Evolutionary conservation across 2,797 vertebrate genomes (phyloP).

Genomic region (Prunella strophiata): DNA sequence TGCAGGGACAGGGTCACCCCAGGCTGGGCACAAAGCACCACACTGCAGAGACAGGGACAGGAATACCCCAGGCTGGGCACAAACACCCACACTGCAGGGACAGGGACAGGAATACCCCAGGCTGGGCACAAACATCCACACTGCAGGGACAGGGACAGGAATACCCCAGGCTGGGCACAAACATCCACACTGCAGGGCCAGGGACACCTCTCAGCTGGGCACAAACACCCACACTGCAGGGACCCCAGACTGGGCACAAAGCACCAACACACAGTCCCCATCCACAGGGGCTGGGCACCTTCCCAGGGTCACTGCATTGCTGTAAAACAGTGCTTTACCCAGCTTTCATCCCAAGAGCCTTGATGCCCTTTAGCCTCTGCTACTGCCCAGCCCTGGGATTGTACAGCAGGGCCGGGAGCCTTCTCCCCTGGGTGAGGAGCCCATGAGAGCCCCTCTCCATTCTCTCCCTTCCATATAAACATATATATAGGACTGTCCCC

Average conservation of each 20-base stretch:
- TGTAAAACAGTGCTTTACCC: background rate
- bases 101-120: background rate
- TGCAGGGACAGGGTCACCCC: background rate
- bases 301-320: fast-evolving
- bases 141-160: background rate
- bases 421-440: background rate
- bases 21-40: background rate
- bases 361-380: background rate
- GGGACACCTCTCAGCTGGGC: background rate
- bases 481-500: background rate
- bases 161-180: background rate
- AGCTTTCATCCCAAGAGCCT: background rate
- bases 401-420: fast-evolving
- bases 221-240: background rate
- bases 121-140: background rate
- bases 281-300: background rate
- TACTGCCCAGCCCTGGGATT: fast-evolving
- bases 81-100: background rate
- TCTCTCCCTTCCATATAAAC: background rate
- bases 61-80: no score
- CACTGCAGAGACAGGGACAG: background rate
- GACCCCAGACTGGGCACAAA: background rate
- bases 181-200: background rate
- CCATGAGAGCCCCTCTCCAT: background rate
- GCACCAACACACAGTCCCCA: background rate